Evolutionary conservation across 2,113 vertebrate species (phyloP).

Genomic region (chimpanzee (Pan troglodytes)): DNA sequence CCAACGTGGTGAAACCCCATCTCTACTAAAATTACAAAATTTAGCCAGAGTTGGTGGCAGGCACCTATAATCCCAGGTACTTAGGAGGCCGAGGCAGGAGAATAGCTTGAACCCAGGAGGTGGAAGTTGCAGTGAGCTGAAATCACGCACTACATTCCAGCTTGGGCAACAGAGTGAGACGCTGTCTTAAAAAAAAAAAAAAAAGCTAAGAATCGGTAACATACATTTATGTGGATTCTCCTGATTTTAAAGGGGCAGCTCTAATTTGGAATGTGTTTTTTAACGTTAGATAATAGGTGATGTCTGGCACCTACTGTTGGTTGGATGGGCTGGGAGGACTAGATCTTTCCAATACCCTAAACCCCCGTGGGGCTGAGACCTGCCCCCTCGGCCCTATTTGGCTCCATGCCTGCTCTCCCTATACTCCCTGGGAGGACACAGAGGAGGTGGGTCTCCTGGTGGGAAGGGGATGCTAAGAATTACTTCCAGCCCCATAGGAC

Average conservation of each 20-base stretch:
- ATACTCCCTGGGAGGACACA: background rate
- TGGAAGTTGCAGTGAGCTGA: too few species aligned
- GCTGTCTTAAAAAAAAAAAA: too few species aligned
- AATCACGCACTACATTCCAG: too few species aligned
- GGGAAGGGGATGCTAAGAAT: background rate
- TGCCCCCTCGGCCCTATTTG: background rate
- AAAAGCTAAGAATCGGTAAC: background rate
- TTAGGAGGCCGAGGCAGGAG: too few species aligned
- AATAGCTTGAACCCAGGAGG: too few species aligned
- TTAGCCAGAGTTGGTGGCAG: too few species aligned
- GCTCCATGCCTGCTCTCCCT: background rate
- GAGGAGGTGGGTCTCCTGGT: background rate
- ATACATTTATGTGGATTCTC: background rate
- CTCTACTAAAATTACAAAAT: too few species aligned
- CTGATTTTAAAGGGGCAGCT: background rate
- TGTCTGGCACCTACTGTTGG: background rate
- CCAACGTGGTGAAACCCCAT: too few species aligned
- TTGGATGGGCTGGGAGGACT: background rate
- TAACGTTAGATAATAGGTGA: background rate
- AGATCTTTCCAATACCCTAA: background rate
- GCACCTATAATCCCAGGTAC: too few species aligned
- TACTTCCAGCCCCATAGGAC: background rate
- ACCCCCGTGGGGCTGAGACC: background rate
- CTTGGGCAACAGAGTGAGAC: too few species aligned
- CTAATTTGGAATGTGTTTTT: background rate